Conservation (phyloP, 2,888 invertebrate genomes). For the Drosophila dives region DNA sequence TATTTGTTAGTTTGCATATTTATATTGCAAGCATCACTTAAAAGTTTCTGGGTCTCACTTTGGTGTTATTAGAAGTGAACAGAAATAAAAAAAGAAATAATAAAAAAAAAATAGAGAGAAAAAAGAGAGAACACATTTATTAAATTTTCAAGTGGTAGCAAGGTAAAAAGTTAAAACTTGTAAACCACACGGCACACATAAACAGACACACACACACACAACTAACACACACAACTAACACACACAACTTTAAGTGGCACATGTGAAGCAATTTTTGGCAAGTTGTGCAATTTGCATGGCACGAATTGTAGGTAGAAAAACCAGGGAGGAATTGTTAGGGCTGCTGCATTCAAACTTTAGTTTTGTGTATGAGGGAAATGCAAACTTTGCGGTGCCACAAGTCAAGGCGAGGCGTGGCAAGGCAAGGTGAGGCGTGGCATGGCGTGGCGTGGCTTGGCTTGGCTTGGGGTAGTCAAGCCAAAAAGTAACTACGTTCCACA, state of each 20-base stretch:
- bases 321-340: background rate
- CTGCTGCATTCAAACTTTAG: slow-evolving; percentile 58
- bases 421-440: background rate
- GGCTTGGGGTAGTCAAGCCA: background rate
- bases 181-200: slow-evolving; percentile 44
- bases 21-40: slow-evolving; percentile 69
- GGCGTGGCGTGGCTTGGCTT: background rate
- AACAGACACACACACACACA: slow-evolving; percentile 35
- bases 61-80: slow-evolving; percentile 44
- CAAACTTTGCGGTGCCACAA: slow-evolving; percentile 53
- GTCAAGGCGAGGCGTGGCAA: slow-evolving; percentile 24
- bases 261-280: slow-evolving; percentile 78
- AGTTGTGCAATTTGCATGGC: slow-evolving; percentile 76
- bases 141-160: slow-evolving; percentile 74
- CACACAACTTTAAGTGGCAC: slow-evolving; percentile 76
- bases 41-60: slow-evolving; percentile 58
- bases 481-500: slow-evolving; percentile 26
- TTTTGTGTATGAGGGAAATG: slow-evolving; percentile 43
- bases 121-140: slow-evolving; percentile 56
- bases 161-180: slow-evolving; percentile 49
- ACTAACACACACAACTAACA: slow-evolving; percentile 14
- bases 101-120: background rate
- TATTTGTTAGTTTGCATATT: slow-evolving; percentile 3
- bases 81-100: slow-evolving; percentile 11
- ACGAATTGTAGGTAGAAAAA: slow-evolving; percentile 9